Evolutionary conservation across 2,113 vertebrate species (phyloP).

Genomic region (Mungos mungo): DNA sequence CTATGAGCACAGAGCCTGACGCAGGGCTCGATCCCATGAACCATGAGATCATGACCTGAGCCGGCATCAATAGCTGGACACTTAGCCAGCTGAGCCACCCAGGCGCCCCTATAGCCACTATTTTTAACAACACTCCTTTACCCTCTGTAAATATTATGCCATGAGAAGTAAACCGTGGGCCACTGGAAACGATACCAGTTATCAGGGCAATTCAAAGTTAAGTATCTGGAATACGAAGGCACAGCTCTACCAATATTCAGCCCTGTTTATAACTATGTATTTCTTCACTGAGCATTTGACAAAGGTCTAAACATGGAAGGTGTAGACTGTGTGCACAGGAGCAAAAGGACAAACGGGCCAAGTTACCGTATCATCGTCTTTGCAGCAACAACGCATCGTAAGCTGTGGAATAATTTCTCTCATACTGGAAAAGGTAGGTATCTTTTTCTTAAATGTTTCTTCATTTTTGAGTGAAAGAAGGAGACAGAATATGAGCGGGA

Average conservation of each 20-base stretch:
- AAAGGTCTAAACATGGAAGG: no score
- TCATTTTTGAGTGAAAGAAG: no score
- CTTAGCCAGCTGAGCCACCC: neutral
- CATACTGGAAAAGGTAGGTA: no score
- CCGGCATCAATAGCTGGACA: neutral
- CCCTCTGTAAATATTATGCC: neutral
- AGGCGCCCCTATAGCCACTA: neutral
- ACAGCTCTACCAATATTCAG: neutral
- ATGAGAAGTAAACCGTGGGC: neutral
- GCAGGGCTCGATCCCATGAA: neutral
- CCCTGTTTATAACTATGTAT: rapidly evolving
- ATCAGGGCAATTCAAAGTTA: no score
- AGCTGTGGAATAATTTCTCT: neutral
- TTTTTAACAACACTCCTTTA: neutral
- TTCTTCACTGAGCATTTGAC: no score
- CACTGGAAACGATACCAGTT: neutral
- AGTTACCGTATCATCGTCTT: neutral
- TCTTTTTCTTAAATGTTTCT: no score
- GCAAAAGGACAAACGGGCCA: rapidly evolving
- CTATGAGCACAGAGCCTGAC: neutral
- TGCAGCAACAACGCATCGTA: neutral
- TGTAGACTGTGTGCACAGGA: no score
- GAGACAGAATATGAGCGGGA: no score
- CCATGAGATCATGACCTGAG: neutral
- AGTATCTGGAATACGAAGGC: neutral